phyloP scores from a whole-genome alignment of 2,113 vertebrate genomes.

The Oreotrochilus melanogaster region DNA sequence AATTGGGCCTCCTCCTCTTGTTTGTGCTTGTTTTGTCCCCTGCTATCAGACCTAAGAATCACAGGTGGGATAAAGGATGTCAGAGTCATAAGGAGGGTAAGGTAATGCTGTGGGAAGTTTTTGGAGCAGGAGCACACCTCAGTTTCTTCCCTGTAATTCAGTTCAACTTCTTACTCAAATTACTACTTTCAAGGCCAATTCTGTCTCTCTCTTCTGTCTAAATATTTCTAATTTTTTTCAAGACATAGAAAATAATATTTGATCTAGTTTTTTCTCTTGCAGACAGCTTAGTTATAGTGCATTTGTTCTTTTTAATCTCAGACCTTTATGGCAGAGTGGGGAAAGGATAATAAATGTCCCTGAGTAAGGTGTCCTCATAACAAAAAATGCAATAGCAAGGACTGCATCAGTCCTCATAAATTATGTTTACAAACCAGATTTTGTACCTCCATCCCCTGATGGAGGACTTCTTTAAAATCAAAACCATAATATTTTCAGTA shows the following conservation, averaged over 20 bases:
- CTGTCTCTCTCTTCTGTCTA: conserved; percentile 33
- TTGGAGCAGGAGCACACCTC: neutral
- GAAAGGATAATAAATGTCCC: conserved; percentile 6
- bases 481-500: neutral
- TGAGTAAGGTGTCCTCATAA: neutral
- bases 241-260: conserved; percentile 8
- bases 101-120: conserved; percentile 29
- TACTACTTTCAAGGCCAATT: conserved; percentile 28
- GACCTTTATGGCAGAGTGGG: neutral
- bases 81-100: neutral
- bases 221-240: conserved; percentile 28
- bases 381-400: neutral
- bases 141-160: neutral
- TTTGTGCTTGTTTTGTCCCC: neutral
- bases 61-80: neutral
- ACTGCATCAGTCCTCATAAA: neutral
- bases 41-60: conserved; percentile 39
- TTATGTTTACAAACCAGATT: conserved; percentile 18
- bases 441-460: neutral
- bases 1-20: neutral
- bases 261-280: neutral
- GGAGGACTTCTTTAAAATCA: neutral
- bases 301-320: conserved; percentile 9
- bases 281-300: conserved; percentile 9
- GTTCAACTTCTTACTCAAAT: neutral